Percentiles rank a stretch among this genome's conserved stretches.
Evolutionary conservation across 2,113 vertebrate species (phyloP).

Genomic region (Irena cyanogastra): DNA sequence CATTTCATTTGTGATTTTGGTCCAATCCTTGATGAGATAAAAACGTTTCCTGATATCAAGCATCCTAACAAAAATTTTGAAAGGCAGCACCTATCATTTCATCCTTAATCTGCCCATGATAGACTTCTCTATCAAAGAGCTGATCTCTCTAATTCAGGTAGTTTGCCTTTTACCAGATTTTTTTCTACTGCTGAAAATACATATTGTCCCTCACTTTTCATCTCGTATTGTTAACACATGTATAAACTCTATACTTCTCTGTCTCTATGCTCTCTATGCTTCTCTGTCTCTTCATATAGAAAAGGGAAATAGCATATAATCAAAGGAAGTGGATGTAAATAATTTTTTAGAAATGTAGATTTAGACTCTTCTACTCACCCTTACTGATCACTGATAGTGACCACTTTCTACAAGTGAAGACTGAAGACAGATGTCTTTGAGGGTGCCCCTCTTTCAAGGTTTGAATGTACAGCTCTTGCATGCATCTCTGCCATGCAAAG

Average conservation of each 20-base stretch:
- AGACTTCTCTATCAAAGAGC: neutral
- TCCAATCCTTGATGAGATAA: neutral
- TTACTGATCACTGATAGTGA: neutral
- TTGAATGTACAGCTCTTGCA: neutral
- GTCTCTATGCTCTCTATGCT: neutral
- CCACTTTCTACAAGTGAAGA: neutral
- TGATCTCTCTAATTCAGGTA: neutral
- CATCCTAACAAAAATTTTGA: neutral
- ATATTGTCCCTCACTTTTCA: neutral
- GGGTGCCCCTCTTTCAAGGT: neutral
- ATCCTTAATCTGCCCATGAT: neutral
- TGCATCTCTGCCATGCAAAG: neutral
- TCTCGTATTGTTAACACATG: neutral
- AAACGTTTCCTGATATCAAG: neutral
- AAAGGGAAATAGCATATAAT: neutral
- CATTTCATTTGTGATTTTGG: neutral
- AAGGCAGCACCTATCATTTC: neutral
- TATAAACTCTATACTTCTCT: neutral
- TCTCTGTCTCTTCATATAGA: neutral
- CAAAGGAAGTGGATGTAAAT: neutral
- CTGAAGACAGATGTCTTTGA: neutral
- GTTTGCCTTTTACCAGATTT: neutral
- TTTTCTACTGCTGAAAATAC: neutral
- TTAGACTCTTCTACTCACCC: neutral
- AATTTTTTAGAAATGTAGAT: neutral